Conservation (phyloP, 2,113 vertebrate genomes). For the Crotalus helleri region DNA sequence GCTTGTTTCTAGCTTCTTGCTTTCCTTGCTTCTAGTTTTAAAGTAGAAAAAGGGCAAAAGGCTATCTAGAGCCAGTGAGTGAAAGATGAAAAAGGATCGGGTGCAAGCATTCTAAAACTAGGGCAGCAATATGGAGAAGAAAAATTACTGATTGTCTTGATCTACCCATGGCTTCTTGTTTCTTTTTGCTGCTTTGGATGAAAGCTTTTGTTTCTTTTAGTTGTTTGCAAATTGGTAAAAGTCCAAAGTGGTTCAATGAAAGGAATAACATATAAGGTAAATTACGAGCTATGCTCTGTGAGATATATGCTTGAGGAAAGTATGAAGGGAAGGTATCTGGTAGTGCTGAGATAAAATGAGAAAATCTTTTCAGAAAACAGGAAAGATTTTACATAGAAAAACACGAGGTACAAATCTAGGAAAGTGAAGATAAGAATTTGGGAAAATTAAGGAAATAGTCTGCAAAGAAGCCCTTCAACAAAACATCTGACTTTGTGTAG, state of each 20-base stretch:
- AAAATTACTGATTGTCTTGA: background rate
- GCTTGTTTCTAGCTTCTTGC: background rate
- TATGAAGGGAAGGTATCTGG: background rate
- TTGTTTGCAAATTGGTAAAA: background rate
- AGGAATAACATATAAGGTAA: background rate
- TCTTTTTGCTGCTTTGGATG: background rate
- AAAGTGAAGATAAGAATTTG: background rate
- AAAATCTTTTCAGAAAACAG: background rate
- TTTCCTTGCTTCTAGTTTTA: background rate
- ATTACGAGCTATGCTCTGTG: background rate
- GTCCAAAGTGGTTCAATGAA: background rate
- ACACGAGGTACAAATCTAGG: background rate
- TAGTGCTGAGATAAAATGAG: background rate
- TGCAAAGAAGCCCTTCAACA: background rate
- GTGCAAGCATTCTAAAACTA: background rate
- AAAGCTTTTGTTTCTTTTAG: background rate
- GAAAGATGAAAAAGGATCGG: background rate
- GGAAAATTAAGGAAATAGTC: background rate
- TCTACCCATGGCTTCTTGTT: background rate
- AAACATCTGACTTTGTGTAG: background rate
- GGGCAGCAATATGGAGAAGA: background rate
- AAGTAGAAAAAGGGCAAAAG: background rate
- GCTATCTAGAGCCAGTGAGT: background rate
- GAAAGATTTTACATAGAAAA: background rate
- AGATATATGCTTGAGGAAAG: background rate